Conservation (phyloP, 2,797 vertebrate species). For the Astyanax mexicanus region DNA sequence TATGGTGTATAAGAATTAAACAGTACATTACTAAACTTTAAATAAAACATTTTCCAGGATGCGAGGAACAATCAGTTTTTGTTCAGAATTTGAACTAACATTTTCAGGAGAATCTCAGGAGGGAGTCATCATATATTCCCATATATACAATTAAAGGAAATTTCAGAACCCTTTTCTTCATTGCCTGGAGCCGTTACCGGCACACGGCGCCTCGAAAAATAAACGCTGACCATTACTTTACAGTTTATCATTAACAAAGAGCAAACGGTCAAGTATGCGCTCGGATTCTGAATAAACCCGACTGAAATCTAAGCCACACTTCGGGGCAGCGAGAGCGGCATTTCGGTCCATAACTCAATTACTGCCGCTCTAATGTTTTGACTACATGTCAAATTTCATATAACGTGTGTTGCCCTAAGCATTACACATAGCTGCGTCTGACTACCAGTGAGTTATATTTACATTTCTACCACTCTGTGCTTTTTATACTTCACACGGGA, state of each 20-base stretch:
- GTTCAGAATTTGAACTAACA: background rate
- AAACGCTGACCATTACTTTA: background rate
- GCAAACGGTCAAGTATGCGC: conserved; percentile 1
- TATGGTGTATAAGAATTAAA: no score
- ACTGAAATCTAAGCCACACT: conserved; percentile 47
- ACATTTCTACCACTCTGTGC: background rate
- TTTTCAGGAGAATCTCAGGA: no score
- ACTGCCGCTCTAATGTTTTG: conserved; percentile 56
- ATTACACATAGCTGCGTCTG: background rate
- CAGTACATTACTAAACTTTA: no score
- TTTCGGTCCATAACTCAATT: conserved; percentile 56
- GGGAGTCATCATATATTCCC: background rate
- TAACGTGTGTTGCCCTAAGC: conserved; percentile 29
- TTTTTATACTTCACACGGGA: background rate
- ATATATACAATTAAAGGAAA: conserved; percentile 1
- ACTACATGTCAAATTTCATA: conserved; percentile 57
- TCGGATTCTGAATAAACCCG: conserved; percentile 38
- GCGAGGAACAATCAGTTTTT: no score
- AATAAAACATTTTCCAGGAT: no score
- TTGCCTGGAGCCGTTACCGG: background rate
- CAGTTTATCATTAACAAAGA: background rate
- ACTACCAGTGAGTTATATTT: background rate
- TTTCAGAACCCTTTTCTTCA: background rate
- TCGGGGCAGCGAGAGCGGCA: conserved; percentile 32
- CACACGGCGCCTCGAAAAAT: background rate